Base-by-base conservation (phyloP, 2,888 invertebrate genomes). In the Aromia moschata region DNA sequence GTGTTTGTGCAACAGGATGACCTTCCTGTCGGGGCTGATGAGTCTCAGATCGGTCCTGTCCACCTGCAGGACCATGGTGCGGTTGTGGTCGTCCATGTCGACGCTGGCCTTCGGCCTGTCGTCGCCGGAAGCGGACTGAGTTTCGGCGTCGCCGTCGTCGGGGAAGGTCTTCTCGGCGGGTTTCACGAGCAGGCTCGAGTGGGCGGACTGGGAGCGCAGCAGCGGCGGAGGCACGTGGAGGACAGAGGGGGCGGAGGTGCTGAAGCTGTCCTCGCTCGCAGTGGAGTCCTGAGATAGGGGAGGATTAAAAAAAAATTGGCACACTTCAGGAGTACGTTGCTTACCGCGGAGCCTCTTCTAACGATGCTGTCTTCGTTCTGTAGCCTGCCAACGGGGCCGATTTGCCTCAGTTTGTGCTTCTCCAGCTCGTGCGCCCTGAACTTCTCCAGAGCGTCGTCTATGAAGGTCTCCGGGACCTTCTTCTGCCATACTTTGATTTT, bases 11-110 rank as follows among this genome's bases (percentile, higher is more conserved):
- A 97, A 85, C 4, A 97, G 83, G 9, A 94, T 90, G 72, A 93
- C 91, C 74, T 98, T 98, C 57, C 94, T 86, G 77, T 97, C 96
- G 0, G 96, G 94, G 72, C 95, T 96, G 65, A 98, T 96, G 2
- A 98, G 85, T 41, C 94, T 87, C 9, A 98, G 83, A 77, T 97
- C 96, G 16, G 89, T 86, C 41, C 92, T 85, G 3, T 94, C 96
- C 4, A 98, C 92, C 84, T 90, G 90, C 75, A 97, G 90, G 33
- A 98, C 86, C 96, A 98, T 97, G 0, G 96, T 96, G 41, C 96
- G 86, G 80, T 96, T 96, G 73, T 92, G 92, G 65, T 93, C 93
- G 38, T 80, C 79, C 20, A 75, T 61, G 15, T 75, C 73, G 0
- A 71, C 69, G 2, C 60, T 44, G 1, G 59, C 45, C 37, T 62